phyloP scores from a whole-genome alignment of 2,888 invertebrate species.

The Himalopsyche tibetana region DNA sequence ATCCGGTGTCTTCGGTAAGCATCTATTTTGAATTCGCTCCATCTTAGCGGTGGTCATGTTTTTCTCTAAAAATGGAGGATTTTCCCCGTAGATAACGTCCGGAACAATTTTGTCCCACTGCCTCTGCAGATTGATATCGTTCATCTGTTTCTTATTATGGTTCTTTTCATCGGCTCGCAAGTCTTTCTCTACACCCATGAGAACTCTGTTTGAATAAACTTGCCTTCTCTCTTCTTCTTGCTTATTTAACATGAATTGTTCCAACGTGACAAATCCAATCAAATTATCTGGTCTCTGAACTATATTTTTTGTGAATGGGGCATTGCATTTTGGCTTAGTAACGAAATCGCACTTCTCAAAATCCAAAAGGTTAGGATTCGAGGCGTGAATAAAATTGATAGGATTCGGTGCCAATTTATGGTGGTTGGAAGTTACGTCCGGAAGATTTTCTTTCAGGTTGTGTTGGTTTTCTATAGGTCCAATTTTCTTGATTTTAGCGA shows the following conservation, averaged over 20 bases:
- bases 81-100: constrained; percentile 77
- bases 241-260: constrained; percentile 87
- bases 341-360: constrained; percentile 77
- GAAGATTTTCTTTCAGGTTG: constrained; percentile 55
- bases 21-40: constrained; percentile 72
- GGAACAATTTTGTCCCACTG: constrained; percentile 72
- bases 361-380: constrained; percentile 82
- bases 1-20: constrained; percentile 72
- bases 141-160: constrained; percentile 63
- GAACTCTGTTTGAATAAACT: constrained; percentile 77
- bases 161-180: constrained; percentile 66
- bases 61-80: constrained; percentile 67
- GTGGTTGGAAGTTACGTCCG: constrained; percentile 58
- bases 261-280: constrained; percentile 84
- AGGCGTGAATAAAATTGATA: constrained; percentile 82
- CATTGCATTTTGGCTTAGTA: constrained; percentile 71
- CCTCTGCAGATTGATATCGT: constrained; percentile 67
- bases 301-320: constrained; percentile 71
- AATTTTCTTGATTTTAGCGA: constrained; percentile 65
- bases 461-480: constrained; percentile 60
- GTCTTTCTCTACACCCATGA: constrained; percentile 75
- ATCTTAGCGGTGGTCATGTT: constrained; percentile 67
- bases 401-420: constrained; percentile 73
- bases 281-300: constrained; percentile 77
- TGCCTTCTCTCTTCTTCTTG: constrained; percentile 84